phyloP scores from a whole-genome alignment of 2,797 vertebrate genomes.

The Microctenopoma lineatum region DNA sequence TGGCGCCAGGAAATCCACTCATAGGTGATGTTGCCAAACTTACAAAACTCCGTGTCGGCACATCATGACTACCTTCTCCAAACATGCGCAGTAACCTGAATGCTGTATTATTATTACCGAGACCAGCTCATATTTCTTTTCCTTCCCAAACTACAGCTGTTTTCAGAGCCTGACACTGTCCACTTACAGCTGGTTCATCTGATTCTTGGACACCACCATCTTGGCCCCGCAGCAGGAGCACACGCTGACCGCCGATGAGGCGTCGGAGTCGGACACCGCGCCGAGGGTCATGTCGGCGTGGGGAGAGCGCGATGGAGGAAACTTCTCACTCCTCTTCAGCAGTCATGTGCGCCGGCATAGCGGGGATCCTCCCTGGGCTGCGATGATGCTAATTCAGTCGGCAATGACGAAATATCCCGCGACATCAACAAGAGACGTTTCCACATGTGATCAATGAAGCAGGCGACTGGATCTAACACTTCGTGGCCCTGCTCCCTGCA shows the following conservation, averaged over 20 bases:
- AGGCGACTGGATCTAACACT: neutral
- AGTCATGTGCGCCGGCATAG: constrained; percentile 44
- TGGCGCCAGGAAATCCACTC: constrained; percentile 59
- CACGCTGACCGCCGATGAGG: constrained; percentile 76
- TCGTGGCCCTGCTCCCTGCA: neutral
- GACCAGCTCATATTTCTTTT: neutral
- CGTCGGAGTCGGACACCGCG: constrained; percentile 72
- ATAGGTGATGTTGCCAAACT: constrained; percentile 44
- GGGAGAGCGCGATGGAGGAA: neutral
- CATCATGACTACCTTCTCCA: neutral
- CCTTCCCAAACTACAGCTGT: neutral
- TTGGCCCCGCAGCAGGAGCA: constrained; percentile 87
- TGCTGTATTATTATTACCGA: neutral
- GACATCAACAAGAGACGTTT: constrained; percentile 12
- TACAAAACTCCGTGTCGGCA: constrained; percentile 22
- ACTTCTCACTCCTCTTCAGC: constrained; percentile 46
- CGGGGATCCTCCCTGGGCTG: neutral
- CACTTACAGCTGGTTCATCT: constrained; percentile 95
- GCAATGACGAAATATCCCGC: constrained; percentile 24
- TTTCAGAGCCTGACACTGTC: neutral
- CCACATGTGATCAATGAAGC: constrained; percentile 10
- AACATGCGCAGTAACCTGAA: neutral
- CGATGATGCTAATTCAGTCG: neutral
- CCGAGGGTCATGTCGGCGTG: constrained; percentile 85
- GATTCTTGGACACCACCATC: constrained; percentile 92